Conservation (phyloP, 2,113 vertebrate species). For the Sisor rabdophorus region DNA sequence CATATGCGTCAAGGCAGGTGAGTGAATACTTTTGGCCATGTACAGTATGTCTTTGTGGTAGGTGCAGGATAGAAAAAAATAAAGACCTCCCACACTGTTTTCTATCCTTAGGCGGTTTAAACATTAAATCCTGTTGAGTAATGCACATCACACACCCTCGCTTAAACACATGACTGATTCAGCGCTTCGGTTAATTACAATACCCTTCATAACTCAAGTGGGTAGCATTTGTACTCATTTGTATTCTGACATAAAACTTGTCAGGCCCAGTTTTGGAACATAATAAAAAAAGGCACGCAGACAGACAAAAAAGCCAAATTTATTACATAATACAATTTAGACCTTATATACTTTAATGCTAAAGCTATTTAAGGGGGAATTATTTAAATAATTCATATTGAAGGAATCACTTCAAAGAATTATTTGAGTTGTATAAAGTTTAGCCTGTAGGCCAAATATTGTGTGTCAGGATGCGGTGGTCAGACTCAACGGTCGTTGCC, state of each 20-base stretch:
- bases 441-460: too few species aligned
- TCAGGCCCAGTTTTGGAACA: neutral
- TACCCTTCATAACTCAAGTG: neutral
- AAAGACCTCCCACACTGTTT: constrained; percentile 1
- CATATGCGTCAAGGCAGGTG: too few species aligned
- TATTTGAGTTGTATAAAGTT: neutral
- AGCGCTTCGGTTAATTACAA: neutral
- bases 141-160: neutral
- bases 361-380: too few species aligned
- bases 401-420: neutral
- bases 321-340: too few species aligned
- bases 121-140: neutral
- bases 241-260: neutral
- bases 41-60: too few species aligned
- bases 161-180: constrained; percentile 5
- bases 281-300: neutral
- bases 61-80: neutral
- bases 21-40: too few species aligned
- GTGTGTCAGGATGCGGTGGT: too few species aligned
- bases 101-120: neutral
- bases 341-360: too few species aligned
- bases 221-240: too few species aligned
- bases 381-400: neutral
- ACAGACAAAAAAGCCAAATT: neutral
- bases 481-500: too few species aligned